A percentile compares a stretch with the other conserved stretches of the same genome.
Conservation (phyloP, 2,888 invertebrate genomes). For the Marronus borbonicus region DNA sequence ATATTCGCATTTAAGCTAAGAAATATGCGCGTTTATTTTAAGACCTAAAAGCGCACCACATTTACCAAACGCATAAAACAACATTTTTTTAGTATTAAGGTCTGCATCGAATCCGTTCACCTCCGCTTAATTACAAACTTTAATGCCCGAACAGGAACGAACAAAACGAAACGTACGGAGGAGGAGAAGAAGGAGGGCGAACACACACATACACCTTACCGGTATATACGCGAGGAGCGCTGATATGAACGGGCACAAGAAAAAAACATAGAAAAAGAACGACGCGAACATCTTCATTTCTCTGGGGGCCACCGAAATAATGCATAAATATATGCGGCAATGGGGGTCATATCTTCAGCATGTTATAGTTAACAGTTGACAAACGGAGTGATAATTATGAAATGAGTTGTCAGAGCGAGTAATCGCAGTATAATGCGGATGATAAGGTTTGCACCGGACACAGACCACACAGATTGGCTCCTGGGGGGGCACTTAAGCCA, state of each 20-base stretch:
- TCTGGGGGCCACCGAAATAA: constrained; percentile 44
- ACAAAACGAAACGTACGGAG: constrained; percentile 40
- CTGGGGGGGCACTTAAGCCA: constrained; percentile 69
- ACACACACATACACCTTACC: constrained; percentile 38
- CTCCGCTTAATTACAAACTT: constrained; percentile 45
- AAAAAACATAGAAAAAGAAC: constrained; percentile 18
- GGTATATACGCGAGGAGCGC: constrained; percentile 3
- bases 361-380: constrained; percentile 58
- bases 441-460: constrained; percentile 63
- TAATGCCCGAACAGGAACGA: constrained; percentile 38
- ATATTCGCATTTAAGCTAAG: constrained; percentile 6
- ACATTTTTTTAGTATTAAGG: constrained; percentile 41
- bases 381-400: constrained; percentile 66
- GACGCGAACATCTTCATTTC: constrained; percentile 39
- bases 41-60: constrained; percentile 15
- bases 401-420: constrained; percentile 59
- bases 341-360: constrained; percentile 46
- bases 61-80: constrained; percentile 42
- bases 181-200: constrained; percentile 34
- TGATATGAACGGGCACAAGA: constrained; percentile 23
- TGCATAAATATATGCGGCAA: constrained; percentile 44
- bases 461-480: constrained; percentile 64
- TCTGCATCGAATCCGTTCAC: constrained; percentile 43
- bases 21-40: constrained; percentile 30
- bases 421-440: constrained; percentile 63